These are phyloP conservation scores for Bimastos eiseni DNA, from an alignment of 2,888 invertebrate genomes.

Conservation along the genomic window DNA sequence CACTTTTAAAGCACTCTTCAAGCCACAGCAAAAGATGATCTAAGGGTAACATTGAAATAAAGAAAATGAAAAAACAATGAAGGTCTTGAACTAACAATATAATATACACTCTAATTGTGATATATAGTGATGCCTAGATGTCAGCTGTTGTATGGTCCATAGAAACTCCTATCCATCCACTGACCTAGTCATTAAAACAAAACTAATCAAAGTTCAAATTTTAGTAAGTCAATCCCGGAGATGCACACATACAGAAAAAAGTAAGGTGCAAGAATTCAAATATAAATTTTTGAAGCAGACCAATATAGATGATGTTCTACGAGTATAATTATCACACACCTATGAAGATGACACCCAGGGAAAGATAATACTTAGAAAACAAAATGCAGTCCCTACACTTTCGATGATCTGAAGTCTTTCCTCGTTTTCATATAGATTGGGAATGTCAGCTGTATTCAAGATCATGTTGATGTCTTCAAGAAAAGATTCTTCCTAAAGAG, in stretches of 20 bases:
- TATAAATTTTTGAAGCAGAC: neutral
- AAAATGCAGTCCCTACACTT: conserved; percentile 50
- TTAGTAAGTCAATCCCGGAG: neutral
- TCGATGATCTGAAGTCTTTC: conserved; percentile 61
- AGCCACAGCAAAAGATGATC: too few species aligned
- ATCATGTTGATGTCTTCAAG: conserved; percentile 62
- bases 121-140: neutral
- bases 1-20: neutral
- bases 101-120: neutral
- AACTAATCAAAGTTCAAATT: neutral
- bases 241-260: neutral
- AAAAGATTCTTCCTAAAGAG: conserved; percentile 57
- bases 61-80: neutral
- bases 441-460: conserved; percentile 61
- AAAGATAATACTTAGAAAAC: neutral
- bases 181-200: too few species aligned
- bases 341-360: neutral
- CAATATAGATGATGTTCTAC: neutral
- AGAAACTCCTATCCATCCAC: too few species aligned
- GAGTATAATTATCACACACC: neutral
- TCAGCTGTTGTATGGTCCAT: neutral
- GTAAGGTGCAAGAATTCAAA: neutral
- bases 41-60: neutral
- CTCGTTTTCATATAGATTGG: conserved; percentile 61
- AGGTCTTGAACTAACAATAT: neutral